phyloP scores from a whole-genome alignment of 2,888 invertebrate species.

The Lycophotia porphyrea region DNA sequence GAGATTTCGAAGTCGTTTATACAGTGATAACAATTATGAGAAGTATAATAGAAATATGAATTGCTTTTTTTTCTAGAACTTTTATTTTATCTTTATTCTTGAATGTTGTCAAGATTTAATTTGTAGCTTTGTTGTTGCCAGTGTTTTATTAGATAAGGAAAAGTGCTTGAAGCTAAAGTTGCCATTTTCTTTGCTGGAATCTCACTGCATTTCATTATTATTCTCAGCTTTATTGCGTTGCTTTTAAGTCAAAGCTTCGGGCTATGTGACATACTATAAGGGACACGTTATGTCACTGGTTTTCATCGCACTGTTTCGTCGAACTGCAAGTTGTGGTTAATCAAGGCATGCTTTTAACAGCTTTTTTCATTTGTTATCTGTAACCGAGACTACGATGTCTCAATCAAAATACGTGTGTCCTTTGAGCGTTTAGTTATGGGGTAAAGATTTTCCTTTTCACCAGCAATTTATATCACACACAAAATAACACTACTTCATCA shows the following conservation, averaged over 20 bases:
- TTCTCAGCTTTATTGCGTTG: background rate
- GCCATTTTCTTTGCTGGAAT: slow-evolving; percentile 2
- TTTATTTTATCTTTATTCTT: slow-evolving; percentile 4
- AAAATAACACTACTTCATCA: background rate
- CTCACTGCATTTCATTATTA: background rate
- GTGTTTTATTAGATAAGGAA: slow-evolving; percentile 26
- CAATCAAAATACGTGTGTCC: background rate
- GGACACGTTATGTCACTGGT: background rate
- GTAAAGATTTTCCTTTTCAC: background rate
- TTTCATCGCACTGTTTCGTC: background rate
- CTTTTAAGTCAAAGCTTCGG: background rate
- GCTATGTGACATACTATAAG: background rate
- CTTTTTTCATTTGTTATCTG: background rate
- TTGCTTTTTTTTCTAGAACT: background rate
- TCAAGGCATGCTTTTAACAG: background rate
- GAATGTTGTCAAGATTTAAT: slow-evolving; percentile 15
- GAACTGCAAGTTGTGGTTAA: background rate
- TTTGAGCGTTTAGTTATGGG: background rate
- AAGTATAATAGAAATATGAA: slow-evolving; percentile 11
- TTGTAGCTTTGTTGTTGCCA: slow-evolving; percentile 1
- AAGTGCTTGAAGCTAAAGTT: background rate
- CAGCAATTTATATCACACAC: background rate
- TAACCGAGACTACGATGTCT: no score
- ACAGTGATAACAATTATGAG: slow-evolving; percentile 11
- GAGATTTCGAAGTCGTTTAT: slow-evolving; percentile 30